Evolutionary conservation across 2,888 invertebrate species (phyloP).

Genomic region (Pachymerium ferrugineum): DNA sequence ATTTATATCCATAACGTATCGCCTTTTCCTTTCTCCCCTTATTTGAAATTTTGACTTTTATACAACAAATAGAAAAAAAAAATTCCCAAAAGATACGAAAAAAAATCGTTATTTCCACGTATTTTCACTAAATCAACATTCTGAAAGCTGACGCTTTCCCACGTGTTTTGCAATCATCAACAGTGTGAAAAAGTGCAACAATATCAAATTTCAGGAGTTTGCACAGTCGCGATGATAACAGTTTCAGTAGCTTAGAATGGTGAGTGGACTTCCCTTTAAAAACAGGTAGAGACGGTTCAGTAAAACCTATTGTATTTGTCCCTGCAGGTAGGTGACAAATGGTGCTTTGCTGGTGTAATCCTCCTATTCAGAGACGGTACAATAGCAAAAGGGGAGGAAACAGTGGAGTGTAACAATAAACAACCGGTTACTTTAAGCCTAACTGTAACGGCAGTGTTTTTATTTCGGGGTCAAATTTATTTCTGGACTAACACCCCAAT

Average conservation of each 20-base stretch:
- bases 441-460: not conserved
- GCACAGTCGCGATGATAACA: not conserved
- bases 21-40: not conserved
- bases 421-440: conserved; percentile 22
- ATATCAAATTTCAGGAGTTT: conserved; percentile 10
- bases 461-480: conserved; percentile 4
- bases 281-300: conserved; percentile 15
- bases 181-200: not conserved
- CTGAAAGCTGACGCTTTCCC: not conserved
- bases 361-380: conserved; percentile 6
- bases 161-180: not conserved
- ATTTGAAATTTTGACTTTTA: no score
- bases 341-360: conserved; percentile 24
- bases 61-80: no score
- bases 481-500: not conserved
- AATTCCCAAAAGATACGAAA: no score
- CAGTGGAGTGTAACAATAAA: not conserved
- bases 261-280: not conserved
- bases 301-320: conserved; percentile 15
- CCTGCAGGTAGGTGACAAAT: conserved; percentile 27
- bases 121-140: not conserved
- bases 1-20: not conserved
- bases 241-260: not conserved
- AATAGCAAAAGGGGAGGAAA: conserved; percentile 16
- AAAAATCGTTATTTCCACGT: no score